These are phyloP conservation scores for Crambe crambe DNA, from an alignment of 37 sponge, comb jelly and placozoan species.

Conservation along the genomic window DNA sequence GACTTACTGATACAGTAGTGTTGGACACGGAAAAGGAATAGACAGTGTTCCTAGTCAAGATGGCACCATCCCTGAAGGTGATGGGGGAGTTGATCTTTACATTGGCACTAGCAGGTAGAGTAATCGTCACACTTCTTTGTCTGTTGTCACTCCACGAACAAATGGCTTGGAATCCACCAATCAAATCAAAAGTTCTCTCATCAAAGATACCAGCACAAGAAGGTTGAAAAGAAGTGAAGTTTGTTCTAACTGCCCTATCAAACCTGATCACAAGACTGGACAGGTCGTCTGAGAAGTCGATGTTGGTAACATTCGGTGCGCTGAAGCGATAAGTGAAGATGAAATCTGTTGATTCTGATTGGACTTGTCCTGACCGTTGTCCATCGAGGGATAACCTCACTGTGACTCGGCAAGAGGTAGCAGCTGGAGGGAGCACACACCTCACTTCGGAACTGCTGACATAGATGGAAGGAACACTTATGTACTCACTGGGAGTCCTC, in stretches of 20 bases:
- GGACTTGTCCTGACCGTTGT: constrained; percentile 58
- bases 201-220: constrained; percentile 42
- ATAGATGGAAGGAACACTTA: constrained; percentile 36
- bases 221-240: neutral
- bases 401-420: constrained; percentile 54
- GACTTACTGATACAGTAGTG: constrained; percentile 23
- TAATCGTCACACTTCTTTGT: constrained; percentile 21
- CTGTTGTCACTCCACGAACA: constrained; percentile 36
- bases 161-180: constrained; percentile 41
- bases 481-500: neutral
- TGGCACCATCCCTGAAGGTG: constrained; percentile 33
- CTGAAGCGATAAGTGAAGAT: constrained; percentile 49
- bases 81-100: constrained; percentile 34
- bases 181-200: constrained; percentile 12
- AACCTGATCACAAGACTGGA: constrained; percentile 45
- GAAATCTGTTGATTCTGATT: neutral
- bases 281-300: constrained; percentile 58
- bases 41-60: constrained; percentile 10
- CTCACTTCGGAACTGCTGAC: constrained; percentile 14
- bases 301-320: constrained; percentile 34
- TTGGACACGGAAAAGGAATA: constrained; percentile 35
- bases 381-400: constrained; percentile 67
- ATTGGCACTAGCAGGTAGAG: constrained; percentile 40
- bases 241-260: constrained; percentile 42
- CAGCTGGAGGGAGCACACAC: constrained; percentile 71